Conservation (phyloP, 92 coral and sea anemone genomes). For the Montipora capitata region DNA sequence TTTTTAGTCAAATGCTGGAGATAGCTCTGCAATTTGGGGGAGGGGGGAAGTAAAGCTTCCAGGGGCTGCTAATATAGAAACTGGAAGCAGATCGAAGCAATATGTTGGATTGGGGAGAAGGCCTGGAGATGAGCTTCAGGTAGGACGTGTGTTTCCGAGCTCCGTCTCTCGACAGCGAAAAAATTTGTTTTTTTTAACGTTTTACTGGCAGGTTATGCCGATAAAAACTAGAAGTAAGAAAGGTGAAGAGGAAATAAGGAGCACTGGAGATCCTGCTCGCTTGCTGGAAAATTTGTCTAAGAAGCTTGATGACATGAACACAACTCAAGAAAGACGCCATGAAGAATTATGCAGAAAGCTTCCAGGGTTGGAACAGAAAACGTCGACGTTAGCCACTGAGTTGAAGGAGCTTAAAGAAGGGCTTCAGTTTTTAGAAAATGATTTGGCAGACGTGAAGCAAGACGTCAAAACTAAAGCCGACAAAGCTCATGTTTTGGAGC, state of each 20-base stretch:
- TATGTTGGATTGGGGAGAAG: too few relatives aligned
- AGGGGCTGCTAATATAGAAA: too few relatives aligned
- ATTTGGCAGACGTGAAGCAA: neutral
- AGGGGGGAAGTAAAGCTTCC: too few relatives aligned
- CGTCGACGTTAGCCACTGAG: neutral
- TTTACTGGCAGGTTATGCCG: slow-evolving; percentile 1
- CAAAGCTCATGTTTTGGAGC: neutral
- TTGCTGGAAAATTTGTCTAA: neutral
- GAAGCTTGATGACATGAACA: slow-evolving; percentile 33
- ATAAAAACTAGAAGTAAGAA: slow-evolving; percentile 17
- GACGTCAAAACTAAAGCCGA: slow-evolving; percentile 9
- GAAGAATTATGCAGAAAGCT: neutral
- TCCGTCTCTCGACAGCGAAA: too few relatives aligned
- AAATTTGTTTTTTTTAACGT: too few relatives aligned
- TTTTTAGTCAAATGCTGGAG: too few relatives aligned
- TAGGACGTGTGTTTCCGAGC: too few relatives aligned
- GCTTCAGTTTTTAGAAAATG: neutral
- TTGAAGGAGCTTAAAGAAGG: slow-evolving; percentile 5
- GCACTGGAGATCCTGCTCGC: slow-evolving; percentile 11
- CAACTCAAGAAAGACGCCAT: neutral
- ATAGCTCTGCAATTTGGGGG: too few relatives aligned
- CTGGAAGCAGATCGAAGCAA: too few relatives aligned
- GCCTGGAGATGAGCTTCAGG: too few relatives aligned
- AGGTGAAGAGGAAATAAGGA: slow-evolving; percentile 15
- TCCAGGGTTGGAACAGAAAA: neutral